Base-by-base conservation (phyloP, 2,113 vertebrate species). In the Lophochroa leadbeateri region DNA sequence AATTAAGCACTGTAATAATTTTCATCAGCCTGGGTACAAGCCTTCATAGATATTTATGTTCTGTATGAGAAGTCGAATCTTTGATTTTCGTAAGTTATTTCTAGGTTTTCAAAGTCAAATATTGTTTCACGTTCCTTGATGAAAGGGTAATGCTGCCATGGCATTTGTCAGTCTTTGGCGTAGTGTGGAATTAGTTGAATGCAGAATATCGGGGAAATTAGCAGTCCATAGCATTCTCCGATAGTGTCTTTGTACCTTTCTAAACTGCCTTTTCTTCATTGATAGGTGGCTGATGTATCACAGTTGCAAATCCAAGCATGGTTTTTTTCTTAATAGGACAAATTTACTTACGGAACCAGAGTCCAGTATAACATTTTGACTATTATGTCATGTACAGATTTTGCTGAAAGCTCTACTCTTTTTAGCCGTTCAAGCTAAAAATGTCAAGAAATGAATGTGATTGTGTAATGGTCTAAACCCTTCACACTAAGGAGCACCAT, bases 401-500 rank as follows among this genome's bases (percentile, higher is more conserved):
- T 65, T 82, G 50, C 27, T 74, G 47, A 10, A 92, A 90, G 19
- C 39, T 74, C 47, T n/a, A 17, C 53, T 17, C 13, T 79, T 93
- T 70, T 79, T 11, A 71, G 46, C 55, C 1, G 2, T 58, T 85
- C 18, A 94, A 10, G 33, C 37, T 81, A 47, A 55, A 86, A 71
- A 25, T 69, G 13, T 37, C 6, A 49, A n/a, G 37, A 76, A 78
- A 70, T 28, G 3, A 43, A 14, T 20, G 44, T 58, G 69, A 41
- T 76, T 92, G 35, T 91, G 63, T 67, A 71, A 49, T 53, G 81
- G 31, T 80, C 31, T 88, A 72, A 75, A 17, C 80, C 69, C 65
- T 86, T 41, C 8, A 17, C 55, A 43, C 75, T 97, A 89, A 97
- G 96, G 88, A 96, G 96, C 47, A 63, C 97, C 96, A 96, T 97